phyloP scores from a whole-genome alignment of 2,113 vertebrate species.

The Pelmatolapia mariae region DNA sequence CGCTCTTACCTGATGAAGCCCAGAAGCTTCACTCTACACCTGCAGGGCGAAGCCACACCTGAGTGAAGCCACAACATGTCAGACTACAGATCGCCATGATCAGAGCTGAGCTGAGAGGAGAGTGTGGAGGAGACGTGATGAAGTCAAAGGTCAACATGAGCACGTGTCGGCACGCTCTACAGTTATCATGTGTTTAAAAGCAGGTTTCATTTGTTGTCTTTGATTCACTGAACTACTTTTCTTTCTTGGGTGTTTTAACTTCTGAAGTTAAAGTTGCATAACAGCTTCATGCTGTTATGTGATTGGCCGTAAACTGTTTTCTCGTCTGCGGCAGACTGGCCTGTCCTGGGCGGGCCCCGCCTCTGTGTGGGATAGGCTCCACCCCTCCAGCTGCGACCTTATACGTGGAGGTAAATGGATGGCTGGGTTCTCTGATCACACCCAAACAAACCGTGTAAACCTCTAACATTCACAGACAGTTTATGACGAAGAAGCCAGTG shows the following conservation, averaged over 20 bases:
- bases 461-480: neutral
- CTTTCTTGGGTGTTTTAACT: neutral
- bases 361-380: neutral
- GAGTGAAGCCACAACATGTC: neutral
- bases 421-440: neutral
- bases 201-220: neutral
- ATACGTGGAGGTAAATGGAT: neutral
- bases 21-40: neutral
- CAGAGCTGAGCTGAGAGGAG: neutral
- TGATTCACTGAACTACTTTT: neutral
- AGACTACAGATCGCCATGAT: neutral
- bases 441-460: neutral
- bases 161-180: neutral
- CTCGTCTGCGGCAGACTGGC: no score
- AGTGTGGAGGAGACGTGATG: neutral
- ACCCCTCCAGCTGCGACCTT: neutral
- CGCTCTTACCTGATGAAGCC: neutral
- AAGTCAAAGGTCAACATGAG: neutral
- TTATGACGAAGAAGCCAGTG: neutral
- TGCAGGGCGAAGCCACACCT: neutral
- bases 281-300: neutral
- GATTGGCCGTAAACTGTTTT: neutral
- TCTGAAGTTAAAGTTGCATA: neutral
- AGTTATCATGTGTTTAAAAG: neutral
- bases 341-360: neutral